Evolutionary conservation across 2,113 vertebrate genomes (phyloP).

Genomic region (Trochalopteron elliotii): DNA sequence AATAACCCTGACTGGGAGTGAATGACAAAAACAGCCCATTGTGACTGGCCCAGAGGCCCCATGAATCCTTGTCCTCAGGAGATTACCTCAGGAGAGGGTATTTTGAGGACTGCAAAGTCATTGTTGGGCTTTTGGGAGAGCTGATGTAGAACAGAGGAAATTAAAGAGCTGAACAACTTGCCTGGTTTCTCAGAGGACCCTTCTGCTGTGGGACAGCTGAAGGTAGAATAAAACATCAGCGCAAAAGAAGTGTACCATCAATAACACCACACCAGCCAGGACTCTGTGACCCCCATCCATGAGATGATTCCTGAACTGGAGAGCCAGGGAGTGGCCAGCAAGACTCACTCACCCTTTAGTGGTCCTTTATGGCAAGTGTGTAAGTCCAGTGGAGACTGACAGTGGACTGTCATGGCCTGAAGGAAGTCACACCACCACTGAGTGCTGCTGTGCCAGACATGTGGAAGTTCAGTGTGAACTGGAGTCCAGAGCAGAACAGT

Average conservation of each 20-base stretch:
- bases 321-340: neutral
- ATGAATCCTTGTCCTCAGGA: no score
- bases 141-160: neutral
- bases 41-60: neutral
- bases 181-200: neutral
- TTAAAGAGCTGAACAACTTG: neutral
- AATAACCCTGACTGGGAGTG: neutral
- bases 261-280: neutral
- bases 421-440: neutral
- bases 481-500: neutral
- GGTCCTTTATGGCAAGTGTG: accelerated
- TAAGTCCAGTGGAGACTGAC: neutral
- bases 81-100: neutral
- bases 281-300: neutral
- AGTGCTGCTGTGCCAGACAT: neutral
- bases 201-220: neutral
- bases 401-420: neutral
- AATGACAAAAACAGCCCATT: no score
- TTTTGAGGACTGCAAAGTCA: neutral
- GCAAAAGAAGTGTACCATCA: no score
- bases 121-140: neutral
- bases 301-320: neutral
- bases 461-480: neutral
- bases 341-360: no score
- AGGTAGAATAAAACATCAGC: neutral